These are phyloP conservation scores for Temnothorax rugatulus DNA, from an alignment of 2,888 invertebrate species.

Conservation along the genomic window DNA sequence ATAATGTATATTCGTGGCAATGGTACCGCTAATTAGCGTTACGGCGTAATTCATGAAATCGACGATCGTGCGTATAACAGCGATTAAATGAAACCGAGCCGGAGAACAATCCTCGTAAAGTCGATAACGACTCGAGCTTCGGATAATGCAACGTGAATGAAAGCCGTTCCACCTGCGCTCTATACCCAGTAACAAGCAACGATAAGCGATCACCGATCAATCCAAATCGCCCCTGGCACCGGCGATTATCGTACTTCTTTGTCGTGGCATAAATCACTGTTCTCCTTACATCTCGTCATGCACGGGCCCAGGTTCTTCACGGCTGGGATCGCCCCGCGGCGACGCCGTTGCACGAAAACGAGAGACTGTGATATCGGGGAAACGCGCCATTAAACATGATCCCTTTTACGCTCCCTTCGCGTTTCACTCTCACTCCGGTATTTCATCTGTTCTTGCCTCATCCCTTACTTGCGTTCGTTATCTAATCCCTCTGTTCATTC, in stretches of 20 bases:
- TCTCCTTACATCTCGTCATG: conserved; percentile 57
- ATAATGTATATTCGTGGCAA: conserved; percentile 25
- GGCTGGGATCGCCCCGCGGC: conserved; percentile 51
- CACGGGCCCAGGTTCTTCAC: conserved; percentile 38
- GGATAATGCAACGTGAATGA: conserved; percentile 52
- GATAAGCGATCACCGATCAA: conserved; percentile 55
- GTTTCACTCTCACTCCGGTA: conserved; percentile 11
- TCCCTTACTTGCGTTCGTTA: neutral
- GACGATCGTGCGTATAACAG: conserved; percentile 12
- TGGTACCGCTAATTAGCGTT: conserved; percentile 26
- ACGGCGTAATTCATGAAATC: conserved; percentile 7
- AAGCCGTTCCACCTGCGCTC: conserved; percentile 54
- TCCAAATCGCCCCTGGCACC: conserved; percentile 32
- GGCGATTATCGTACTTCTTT: conserved; percentile 61
- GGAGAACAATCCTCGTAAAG: conserved; percentile 53
- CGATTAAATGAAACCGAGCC: conserved; percentile 40
- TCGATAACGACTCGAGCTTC: conserved; percentile 45
- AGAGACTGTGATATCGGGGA: conserved; percentile 33
- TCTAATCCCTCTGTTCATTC: neutral
- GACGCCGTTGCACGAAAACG: conserved; percentile 56
- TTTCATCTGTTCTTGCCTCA: conserved; percentile 4
- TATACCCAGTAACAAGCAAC: conserved; percentile 50
- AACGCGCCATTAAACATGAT: conserved; percentile 48
- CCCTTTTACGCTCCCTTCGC: conserved; percentile 26
- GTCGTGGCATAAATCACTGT: conserved; percentile 56